phyloP scores from a whole-genome alignment of 2,888 invertebrate genomes.

The Diaprepes abbreviatus region DNA sequence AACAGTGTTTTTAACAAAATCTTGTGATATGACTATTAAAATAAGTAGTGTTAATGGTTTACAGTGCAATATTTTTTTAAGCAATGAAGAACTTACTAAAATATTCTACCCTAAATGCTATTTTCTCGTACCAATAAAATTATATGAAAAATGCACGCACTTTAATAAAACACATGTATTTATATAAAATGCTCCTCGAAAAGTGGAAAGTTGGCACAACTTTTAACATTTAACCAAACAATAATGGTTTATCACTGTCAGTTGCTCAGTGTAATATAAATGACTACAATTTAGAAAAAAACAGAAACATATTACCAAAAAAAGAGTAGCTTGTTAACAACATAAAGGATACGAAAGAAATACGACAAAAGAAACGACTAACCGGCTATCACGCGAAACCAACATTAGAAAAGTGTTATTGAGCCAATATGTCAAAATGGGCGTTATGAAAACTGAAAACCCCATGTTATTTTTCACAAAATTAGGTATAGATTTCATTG shows the following conservation, averaged over 20 bases:
- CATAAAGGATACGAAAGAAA: conserved; percentile 12
- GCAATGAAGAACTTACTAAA: too few species aligned
- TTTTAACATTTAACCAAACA: too few species aligned
- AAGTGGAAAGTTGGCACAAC: too few species aligned
- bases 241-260: neutral
- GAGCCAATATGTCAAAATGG: conserved; percentile 53
- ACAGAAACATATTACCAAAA: conserved; percentile 14
- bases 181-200: too few species aligned
- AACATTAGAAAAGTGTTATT: conserved; percentile 52
- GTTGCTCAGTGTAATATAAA: neutral
- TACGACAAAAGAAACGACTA: conserved; percentile 20
- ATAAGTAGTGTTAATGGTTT: too few species aligned
- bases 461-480: conserved; percentile 19
- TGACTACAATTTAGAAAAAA: conserved; percentile 8
- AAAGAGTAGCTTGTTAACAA: neutral
- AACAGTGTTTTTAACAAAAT: too few species aligned
- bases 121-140: too few species aligned
- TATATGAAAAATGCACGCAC: too few species aligned
- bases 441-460: conserved; percentile 38
- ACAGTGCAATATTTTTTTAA: too few species aligned
- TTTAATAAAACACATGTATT: too few species aligned
- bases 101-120: too few species aligned
- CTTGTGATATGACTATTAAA: too few species aligned
- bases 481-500: conserved; percentile 13
- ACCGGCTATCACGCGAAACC: conserved; percentile 51